Evolutionary conservation across 1,140 invertebrate genomes (phyloP).

Genomic region (Aphelenchoides besseyi): DNA sequence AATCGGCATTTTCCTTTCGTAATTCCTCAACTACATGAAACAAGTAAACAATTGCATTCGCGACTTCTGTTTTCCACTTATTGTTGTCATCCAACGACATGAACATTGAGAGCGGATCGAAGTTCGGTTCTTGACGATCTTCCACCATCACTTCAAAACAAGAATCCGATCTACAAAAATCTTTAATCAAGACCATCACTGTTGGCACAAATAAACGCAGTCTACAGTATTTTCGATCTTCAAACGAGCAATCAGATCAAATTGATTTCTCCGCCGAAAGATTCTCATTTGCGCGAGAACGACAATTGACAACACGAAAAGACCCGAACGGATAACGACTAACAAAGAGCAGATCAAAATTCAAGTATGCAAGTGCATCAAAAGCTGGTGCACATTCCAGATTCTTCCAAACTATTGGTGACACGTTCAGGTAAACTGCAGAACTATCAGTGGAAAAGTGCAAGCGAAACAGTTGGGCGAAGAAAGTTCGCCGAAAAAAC

Average conservation of each 20-base stretch:
- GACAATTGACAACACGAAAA: no score
- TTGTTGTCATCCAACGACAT: not conserved
- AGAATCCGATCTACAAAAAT: no score
- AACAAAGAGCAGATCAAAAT: no score
- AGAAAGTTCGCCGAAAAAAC: no score
- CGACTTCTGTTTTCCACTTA: slow-evolving; percentile 4
- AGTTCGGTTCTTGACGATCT: not conserved
- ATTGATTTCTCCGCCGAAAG: not conserved
- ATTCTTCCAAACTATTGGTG: no score
- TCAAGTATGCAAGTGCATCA: no score
- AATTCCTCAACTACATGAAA: slow-evolving; percentile 4
- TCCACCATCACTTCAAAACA: no score
- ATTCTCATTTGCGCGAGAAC: not conserved
- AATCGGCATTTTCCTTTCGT: not conserved
- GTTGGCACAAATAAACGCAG: not conserved
- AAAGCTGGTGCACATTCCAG: no score
- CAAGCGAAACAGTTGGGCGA: no score
- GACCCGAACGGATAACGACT: no score
- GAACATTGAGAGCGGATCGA: not conserved
- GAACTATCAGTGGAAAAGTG: no score
- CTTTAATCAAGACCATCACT: not conserved
- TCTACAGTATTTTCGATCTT: not conserved
- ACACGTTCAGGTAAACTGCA: no score
- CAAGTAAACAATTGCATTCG: slow-evolving; percentile 1
- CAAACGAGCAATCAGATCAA: not conserved